These are phyloP conservation scores for Orbicella faveolata DNA, from an alignment of 64 coral and sea anemone genomes.

Conservation along the genomic window DNA sequence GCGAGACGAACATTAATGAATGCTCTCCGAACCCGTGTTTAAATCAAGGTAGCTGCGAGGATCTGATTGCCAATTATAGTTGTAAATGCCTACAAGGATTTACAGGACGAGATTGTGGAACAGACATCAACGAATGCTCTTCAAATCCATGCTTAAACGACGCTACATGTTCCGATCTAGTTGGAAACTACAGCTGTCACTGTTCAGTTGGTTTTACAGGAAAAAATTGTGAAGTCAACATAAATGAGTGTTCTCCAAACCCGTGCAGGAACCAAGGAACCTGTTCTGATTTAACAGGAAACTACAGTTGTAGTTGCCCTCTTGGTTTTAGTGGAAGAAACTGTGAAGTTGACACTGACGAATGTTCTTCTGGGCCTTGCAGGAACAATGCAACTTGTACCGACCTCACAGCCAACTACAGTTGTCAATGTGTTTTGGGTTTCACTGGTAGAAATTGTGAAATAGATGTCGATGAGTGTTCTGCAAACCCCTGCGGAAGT, in stretches of 20 bases:
- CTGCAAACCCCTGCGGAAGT: constrained; percentile 31
- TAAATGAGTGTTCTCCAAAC: constrained; percentile 32
- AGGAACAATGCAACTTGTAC: constrained; percentile 49
- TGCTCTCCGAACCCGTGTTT: constrained; percentile 64
- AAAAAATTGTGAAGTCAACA: constrained; percentile 33
- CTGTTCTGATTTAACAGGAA: constrained; percentile 25
- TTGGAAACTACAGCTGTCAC: constrained; percentile 43
- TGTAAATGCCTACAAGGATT: not conserved
- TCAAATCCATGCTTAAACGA: constrained; percentile 49
- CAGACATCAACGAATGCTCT: constrained; percentile 45
- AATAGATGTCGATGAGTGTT: constrained; percentile 49
- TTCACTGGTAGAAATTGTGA: constrained; percentile 60
- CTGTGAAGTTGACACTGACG: constrained; percentile 32
- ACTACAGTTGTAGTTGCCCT: constrained; percentile 43
- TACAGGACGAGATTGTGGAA: constrained; percentile 26
- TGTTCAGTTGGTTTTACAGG: constrained; percentile 57
- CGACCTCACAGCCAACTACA: constrained; percentile 24
- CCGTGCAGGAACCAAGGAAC: constrained; percentile 43
- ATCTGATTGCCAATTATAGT: constrained; percentile 33
- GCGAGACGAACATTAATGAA: constrained; percentile 40
- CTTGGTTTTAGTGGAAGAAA: constrained; percentile 32
- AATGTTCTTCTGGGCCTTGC: constrained; percentile 41
- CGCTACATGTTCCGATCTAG: constrained; percentile 33
- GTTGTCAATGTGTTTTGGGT: constrained; percentile 39
- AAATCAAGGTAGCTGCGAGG: not conserved